phyloP scores from a whole-genome alignment of 2,113 vertebrate species.

The Galemys pyrenaicus region DNA sequence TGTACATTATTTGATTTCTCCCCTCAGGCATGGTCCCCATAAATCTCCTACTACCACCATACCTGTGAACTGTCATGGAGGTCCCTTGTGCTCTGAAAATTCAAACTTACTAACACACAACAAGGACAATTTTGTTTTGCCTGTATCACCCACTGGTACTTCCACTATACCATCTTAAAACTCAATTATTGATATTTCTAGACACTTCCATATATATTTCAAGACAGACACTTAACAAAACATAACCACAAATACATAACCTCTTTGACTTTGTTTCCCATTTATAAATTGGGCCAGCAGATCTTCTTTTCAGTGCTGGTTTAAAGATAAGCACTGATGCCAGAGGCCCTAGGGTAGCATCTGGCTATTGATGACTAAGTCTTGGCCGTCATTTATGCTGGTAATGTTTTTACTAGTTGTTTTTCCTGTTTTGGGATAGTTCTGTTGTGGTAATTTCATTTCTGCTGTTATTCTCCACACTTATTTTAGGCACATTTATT shows the following conservation, averaged over 20 bases:
- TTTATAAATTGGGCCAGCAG: not conserved
- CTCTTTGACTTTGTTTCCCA: not conserved
- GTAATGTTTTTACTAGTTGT: not conserved
- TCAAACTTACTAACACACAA: not conserved
- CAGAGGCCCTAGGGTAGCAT: accelerated
- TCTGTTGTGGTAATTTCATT: not conserved
- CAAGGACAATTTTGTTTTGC: not conserved
- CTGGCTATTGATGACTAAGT: accelerated
- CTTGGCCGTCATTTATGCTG: too few species aligned
- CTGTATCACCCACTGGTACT: not conserved
- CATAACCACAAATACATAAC: not conserved
- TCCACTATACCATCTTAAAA: not conserved
- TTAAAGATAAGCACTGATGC: not conserved
- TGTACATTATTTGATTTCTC: too few species aligned
- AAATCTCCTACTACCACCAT: too few species aligned
- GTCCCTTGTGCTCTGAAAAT: not conserved
- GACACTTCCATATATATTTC: not conserved
- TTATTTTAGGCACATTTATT: not conserved
- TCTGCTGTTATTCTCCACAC: not conserved
- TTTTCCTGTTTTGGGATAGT: not conserved
- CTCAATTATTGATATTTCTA: not conserved
- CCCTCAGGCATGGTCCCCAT: too few species aligned
- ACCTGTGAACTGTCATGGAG: too few species aligned
- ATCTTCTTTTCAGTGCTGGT: not conserved
- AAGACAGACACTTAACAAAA: not conserved